Evolutionary conservation across 2,888 invertebrate genomes (phyloP).

Genomic region (Chymomyza fuscimana): DNA sequence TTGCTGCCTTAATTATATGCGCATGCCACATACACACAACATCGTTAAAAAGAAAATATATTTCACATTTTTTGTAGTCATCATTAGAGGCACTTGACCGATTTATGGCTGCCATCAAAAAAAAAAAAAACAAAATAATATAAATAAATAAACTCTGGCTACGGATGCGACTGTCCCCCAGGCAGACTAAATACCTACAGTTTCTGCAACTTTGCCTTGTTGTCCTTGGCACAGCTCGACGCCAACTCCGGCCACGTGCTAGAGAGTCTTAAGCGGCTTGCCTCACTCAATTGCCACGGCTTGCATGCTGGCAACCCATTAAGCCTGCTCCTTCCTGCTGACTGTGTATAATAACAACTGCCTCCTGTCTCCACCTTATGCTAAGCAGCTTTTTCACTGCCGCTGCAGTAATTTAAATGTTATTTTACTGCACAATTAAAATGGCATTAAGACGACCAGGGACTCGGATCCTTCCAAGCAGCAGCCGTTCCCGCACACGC

Average conservation of each 20-base stretch:
- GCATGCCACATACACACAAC: background rate
- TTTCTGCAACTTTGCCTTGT: background rate
- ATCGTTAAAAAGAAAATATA: background rate
- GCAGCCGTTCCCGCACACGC: no score
- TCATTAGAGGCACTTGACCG: slow-evolving; percentile 45
- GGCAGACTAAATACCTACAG: background rate
- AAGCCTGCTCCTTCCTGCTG: slow-evolving; percentile 30
- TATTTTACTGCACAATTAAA: slow-evolving; percentile 65
- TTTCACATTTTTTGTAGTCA: slow-evolving; percentile 20
- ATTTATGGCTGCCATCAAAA: slow-evolving; percentile 31
- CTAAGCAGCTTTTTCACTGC: slow-evolving; percentile 27
- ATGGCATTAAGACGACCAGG: slow-evolving; percentile 52
- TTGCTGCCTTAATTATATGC: background rate
- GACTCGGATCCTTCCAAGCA: no score
- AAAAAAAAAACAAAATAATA: background rate
- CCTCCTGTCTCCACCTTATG: slow-evolving; percentile 21
- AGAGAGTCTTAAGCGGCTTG: background rate
- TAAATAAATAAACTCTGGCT: background rate
- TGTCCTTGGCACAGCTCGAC: background rate
- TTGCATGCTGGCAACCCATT: slow-evolving; percentile 69
- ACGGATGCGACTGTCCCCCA: background rate
- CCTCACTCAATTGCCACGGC: background rate
- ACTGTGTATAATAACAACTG: slow-evolving; percentile 10
- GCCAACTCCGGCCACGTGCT: background rate
- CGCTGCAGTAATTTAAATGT: slow-evolving; percentile 67